phyloP scores from a whole-genome alignment of 2,797 vertebrate genomes.

The Euphonia xanthogaster region DNA sequence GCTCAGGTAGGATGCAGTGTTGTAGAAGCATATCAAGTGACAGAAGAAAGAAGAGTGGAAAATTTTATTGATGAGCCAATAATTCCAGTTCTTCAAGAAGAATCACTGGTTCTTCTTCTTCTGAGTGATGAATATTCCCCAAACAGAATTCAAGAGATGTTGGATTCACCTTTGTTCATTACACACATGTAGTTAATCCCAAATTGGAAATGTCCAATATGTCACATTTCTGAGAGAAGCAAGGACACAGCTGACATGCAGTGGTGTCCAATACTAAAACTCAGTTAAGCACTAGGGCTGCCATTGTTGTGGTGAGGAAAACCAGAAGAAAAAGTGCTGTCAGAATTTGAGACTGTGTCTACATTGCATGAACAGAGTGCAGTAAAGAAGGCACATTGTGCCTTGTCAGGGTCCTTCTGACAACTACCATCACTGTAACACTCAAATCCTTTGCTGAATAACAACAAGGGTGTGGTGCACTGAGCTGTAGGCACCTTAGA shows the following conservation, averaged over 20 bases:
- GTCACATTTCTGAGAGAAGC: not conserved
- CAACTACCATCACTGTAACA: not conserved
- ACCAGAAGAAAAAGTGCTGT: not conserved
- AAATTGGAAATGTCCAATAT: not conserved
- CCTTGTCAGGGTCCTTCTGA: not conserved
- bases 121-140: not conserved
- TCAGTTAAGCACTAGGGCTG: not conserved
- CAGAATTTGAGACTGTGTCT: not conserved
- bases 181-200: not conserved
- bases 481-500: not conserved
- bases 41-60: not conserved
- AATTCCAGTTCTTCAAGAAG: not conserved
- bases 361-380: not conserved
- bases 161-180: not conserved
- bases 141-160: not conserved
- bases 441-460: not conserved
- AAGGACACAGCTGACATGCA: not conserved
- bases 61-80: not conserved
- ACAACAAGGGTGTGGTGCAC: not conserved
- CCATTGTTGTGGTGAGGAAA: not conserved
- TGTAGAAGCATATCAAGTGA: not conserved
- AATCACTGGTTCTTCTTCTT: not conserved
- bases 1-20: not conserved
- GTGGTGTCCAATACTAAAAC: not conserved
- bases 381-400: not conserved